Evolutionary conservation across 2,888 invertebrate species (phyloP), one percentile per base, ranked within the genome.

Genomic region (Onchidella celtica): DNA sequence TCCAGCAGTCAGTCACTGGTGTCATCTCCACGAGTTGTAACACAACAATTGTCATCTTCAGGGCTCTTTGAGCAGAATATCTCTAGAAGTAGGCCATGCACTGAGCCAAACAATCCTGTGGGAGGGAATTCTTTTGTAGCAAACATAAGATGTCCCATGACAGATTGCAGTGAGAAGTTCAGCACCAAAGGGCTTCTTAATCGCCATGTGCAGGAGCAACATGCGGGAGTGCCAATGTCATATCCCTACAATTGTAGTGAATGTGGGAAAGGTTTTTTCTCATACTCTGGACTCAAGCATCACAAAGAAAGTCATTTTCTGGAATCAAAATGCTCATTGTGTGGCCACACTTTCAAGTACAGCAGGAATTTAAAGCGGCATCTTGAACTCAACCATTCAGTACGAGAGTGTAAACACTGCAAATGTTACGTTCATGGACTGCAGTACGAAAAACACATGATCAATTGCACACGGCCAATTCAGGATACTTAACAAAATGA

Each of bases 331-430:
- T 79, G 79, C 55, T 29, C 55, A n/a, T 24, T 81, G 9, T 81
- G 81, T 75, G 6, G 40, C 24, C 61, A 27, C 4, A 81, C 73
- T 17, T 81, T 81, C 57, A 73, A 29, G 38, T 81, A 81, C 75
- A 81, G 81, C 34, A 66, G 81, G 36, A 81, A 81, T 61, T 38
- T 81, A 24, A 81, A 81, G 29, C 55, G 81, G 68, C 81, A 81
- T 24, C 24, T 81, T 3, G 81, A 81, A 75, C n/a, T 81, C 17
- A 81, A 24, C n/a, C 81, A 81, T 75, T 38, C 34, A 32, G 55
- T 74, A 34, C 66, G 61, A 40, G 81, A 81, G 17, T 81, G 81
- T 59, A 74, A 69, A 32, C 59, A 68, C 24, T 81, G 81, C 27
- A 81, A 81, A 69, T 21, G 29, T 21, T 80, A 80, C 38, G 66